phyloP scores from a whole-genome alignment of 2,113 vertebrate genomes.

The Cacatua alba region DNA sequence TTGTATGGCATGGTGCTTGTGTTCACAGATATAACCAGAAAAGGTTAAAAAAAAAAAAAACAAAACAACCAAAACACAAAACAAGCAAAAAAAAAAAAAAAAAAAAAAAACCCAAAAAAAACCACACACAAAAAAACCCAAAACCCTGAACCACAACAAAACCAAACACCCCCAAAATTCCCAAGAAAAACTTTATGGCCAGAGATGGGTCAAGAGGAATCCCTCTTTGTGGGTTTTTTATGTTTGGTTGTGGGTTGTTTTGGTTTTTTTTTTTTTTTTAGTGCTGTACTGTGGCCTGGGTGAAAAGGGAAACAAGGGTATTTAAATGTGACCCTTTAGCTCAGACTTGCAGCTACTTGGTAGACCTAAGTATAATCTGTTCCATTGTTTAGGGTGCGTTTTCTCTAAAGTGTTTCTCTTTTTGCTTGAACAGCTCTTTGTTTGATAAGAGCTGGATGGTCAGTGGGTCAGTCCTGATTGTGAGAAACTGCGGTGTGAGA shows the following conservation, averaged over 20 bases:
- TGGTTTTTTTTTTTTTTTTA: neutral
- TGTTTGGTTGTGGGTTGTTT: neutral
- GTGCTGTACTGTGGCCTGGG: neutral
- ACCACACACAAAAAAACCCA: too few species aligned
- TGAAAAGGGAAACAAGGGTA: neutral
- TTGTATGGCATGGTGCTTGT: neutral
- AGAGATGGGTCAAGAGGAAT: neutral
- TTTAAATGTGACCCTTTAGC: neutral
- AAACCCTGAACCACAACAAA: neutral
- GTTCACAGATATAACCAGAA: neutral
- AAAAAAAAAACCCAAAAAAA: too few species aligned
- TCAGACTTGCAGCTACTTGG: neutral
- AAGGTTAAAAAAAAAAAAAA: neutral
- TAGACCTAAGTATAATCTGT: neutral
- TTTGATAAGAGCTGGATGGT: neutral
- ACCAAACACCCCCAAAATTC: neutral
- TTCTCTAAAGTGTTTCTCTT: neutral
- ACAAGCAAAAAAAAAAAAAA: neutral
- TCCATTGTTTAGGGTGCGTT: neutral
- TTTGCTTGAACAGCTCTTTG: neutral
- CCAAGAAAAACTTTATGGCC: neutral
- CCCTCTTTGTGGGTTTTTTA: neutral
- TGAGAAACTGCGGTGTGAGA: neutral
- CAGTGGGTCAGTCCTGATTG: neutral
- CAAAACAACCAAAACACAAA: neutral